Evolutionary conservation across 2,113 vertebrate genomes (phyloP).

Genomic region (Zapus hudsonius): DNA sequence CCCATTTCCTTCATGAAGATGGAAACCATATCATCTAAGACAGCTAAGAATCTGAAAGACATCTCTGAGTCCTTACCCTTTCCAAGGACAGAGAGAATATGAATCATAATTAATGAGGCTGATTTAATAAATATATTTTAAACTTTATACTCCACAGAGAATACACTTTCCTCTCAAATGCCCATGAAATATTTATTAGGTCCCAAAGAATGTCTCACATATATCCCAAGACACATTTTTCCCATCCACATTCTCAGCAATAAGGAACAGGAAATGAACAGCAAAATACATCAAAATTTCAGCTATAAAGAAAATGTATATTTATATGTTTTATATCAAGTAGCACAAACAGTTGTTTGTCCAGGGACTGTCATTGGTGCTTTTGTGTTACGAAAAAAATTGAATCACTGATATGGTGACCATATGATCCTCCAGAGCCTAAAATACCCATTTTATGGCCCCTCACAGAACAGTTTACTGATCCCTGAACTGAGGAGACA

Average conservation of each 20-base stretch:
- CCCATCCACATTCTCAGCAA: not conserved
- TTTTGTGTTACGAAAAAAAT: not conserved
- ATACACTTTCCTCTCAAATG: constrained; percentile 69
- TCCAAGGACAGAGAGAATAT: constrained; percentile 35
- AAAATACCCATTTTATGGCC: constrained; percentile 20
- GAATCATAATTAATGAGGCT: constrained; percentile 63
- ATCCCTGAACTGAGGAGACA: not conserved
- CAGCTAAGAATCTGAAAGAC: constrained; percentile 59
- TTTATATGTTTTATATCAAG: constrained; percentile 23
- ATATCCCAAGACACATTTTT: constrained; percentile 46
- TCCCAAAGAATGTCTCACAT: constrained; percentile 46
- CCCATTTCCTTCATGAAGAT: not conserved
- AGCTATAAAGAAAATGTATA: not conserved
- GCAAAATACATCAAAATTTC: not conserved
- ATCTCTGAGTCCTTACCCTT: not conserved
- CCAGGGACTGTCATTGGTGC: not conserved
- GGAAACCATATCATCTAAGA: not conserved
- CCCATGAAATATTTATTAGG: constrained; percentile 71
- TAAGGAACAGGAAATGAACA: constrained; percentile 66
- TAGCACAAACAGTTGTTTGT: not conserved
- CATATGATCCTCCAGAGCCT: not conserved
- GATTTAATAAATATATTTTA: constrained; percentile 58
- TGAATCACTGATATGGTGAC: not conserved
- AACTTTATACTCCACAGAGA: constrained; percentile 46
- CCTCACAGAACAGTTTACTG: not conserved